Evolutionary conservation across 2,113 vertebrate species (phyloP), one percentile per base, ranked within the genome.

Genomic region (Psittacara wagleri): DNA sequence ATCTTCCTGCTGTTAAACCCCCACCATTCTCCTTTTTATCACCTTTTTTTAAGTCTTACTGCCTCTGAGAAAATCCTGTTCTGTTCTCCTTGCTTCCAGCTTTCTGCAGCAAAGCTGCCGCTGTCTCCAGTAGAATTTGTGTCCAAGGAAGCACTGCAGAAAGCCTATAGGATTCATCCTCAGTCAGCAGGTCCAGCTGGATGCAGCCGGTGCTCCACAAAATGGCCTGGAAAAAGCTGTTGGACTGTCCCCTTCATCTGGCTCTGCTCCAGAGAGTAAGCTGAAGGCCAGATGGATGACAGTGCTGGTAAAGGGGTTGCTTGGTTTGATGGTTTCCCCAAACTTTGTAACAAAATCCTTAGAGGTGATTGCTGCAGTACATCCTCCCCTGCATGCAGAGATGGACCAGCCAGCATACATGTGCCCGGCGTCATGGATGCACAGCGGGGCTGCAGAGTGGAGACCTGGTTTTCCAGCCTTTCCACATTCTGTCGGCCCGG

Each of bases 1-100:
- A 88, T 81, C 92, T 84, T 89, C 54, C 74, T 85, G 75, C 96
- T 77, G 92, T 72, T 86, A 82, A 96, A 85, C 62, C 20, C 57
- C n/a, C 67, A 68, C 22, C 37, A 18, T 87, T 95, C 81, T 91
- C 57, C 68, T 81, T n/a, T 69, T 83, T 88, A 94, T 90, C 92
- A 63, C 75, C 74, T 9, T 72, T 73, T 92, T 84, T 69, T 12
- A 74, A 62, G 25, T 46, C 52, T 91, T 83, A 54, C 54, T 86
- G 81, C 44, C 18, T 88, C 77, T 83, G 68, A 72, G 90, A 82
- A 88, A 77, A 70, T 27, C 31, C 12, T 85, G 1, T 48, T 88
- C 43, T 63, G 48, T 28, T 81, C 33, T 72, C 74, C 49, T 94
- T 75, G 31, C 41, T 91, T 88, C 62, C 74, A 82, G 67, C 28